Evolutionary conservation across 2,888 invertebrate species (phyloP).

Genomic region (Agrochola lota): DNA sequence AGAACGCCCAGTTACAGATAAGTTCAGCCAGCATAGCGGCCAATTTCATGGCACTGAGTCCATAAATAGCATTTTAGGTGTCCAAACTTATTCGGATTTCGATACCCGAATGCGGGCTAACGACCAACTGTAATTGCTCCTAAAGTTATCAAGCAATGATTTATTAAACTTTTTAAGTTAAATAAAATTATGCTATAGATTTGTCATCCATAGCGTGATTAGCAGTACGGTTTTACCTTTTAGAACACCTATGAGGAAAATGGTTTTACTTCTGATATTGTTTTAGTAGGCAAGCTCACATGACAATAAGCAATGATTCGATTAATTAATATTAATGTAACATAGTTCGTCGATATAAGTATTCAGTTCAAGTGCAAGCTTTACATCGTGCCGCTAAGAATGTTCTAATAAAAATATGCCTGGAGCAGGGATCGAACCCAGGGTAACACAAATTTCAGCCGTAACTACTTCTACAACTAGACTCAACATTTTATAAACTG

Average conservation of each 20-base stretch:
- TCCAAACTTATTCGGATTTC: not conserved
- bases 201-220: not conserved
- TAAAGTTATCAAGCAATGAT: slow-evolving; percentile 13
- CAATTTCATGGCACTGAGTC: not conserved
- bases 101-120: not conserved
- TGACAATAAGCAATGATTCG: slow-evolving; percentile 13
- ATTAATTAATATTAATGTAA: not conserved
- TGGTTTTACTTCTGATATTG: not conserved
- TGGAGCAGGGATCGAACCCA: slow-evolving; percentile 1
- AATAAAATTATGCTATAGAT: too few relatives aligned
- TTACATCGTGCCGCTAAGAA: not conserved
- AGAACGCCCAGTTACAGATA: not conserved
- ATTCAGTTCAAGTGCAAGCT: not conserved
- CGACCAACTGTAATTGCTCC: slow-evolving; percentile 3
- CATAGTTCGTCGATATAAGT: not conserved
- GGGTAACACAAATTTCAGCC: not conserved
- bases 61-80: too few relatives aligned
- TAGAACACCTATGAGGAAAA: not conserved
- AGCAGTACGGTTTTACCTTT: not conserved
- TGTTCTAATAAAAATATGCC: not conserved
- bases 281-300: slow-evolving; percentile 11
- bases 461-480: too few relatives aligned
- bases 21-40: not conserved
- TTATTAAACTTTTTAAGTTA: not conserved
- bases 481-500: not conserved